Percentiles rank a stretch among this genome's conserved stretches.
Conservation (phyloP, 2,113 vertebrate species). For the Hippocampus guttulatus region DNA sequence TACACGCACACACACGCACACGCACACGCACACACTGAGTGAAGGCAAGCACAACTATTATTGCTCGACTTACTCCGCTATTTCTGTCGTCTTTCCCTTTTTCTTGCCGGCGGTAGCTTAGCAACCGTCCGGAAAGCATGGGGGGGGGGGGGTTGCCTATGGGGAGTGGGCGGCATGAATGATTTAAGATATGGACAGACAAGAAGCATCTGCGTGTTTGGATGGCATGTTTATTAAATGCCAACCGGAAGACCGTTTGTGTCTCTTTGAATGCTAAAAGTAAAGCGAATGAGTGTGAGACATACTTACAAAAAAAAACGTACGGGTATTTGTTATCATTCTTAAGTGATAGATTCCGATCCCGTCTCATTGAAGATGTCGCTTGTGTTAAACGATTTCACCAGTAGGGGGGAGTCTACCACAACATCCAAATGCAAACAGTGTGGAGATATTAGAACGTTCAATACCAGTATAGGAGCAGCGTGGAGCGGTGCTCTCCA, state of each 20-base stretch:
- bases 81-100: slow-evolving; percentile 52
- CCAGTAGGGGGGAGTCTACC: slow-evolving; percentile 40
- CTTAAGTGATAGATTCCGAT: neutral
- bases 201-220: slow-evolving; percentile 38
- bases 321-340: neutral
- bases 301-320: neutral
- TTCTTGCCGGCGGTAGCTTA: slow-evolving; percentile 67
- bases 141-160: neutral
- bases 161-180: slow-evolving; percentile 27
- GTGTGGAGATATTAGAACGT: neutral
- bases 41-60: slow-evolving; percentile 41
- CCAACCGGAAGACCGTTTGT: slow-evolving; percentile 26
- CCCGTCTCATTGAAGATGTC: neutral
- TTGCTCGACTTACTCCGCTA: slow-evolving; percentile 52
- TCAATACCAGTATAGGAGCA: neutral
- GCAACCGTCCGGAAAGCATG: slow-evolving; percentile 62
- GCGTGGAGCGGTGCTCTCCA: too few species aligned
- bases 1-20: slow-evolving; percentile 31
- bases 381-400: neutral
- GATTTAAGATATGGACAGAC: slow-evolving; percentile 58
- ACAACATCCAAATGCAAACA: slow-evolving; percentile 8
- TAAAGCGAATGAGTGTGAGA: neutral
- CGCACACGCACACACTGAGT: slow-evolving; percentile 27
- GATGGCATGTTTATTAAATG: neutral
- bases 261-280: neutral